A percentile compares a stretch with the other conserved stretches of the same genome.
Conservation (phyloP, 2,888 invertebrate genomes). For the Metalampra italica region DNA sequence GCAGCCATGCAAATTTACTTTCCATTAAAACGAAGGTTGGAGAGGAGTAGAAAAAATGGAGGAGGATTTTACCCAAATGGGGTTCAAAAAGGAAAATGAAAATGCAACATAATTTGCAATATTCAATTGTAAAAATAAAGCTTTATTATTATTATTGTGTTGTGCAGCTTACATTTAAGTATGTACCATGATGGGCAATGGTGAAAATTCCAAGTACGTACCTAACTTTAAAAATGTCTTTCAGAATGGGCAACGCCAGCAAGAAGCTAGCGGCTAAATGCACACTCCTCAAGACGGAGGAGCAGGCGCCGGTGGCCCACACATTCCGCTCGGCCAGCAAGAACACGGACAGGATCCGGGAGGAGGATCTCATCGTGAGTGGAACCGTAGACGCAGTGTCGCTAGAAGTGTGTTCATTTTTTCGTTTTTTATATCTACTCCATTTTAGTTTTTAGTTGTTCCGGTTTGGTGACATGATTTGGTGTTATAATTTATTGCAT, state of each 20-base stretch:
- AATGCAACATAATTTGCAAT: too few relatives aligned
- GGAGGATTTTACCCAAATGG: too few relatives aligned
- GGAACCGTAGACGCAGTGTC: conserved; percentile 66
- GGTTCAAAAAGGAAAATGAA: too few relatives aligned
- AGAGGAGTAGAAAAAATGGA: too few relatives aligned
- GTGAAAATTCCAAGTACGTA: too few relatives aligned
- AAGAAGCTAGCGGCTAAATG: conserved; percentile 82
- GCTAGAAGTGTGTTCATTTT: conserved; percentile 74
- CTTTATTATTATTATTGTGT: too few relatives aligned
- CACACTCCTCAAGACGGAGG: conserved; percentile 80
- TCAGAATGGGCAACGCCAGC: conserved; percentile 79
- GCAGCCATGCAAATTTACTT: too few relatives aligned
- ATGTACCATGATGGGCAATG: too few relatives aligned
- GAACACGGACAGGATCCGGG: conserved; percentile 81
- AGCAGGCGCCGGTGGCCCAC: conserved; percentile 80
- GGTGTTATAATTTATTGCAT: neutral
- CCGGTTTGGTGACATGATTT: conserved; percentile 30
- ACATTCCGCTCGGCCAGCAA: conserved; percentile 81
- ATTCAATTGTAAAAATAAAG: too few relatives aligned
- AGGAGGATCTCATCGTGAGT: conserved; percentile 83
- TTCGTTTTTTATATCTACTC: conserved; percentile 36
- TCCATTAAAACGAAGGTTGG: too few relatives aligned
- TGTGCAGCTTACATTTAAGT: too few relatives aligned
- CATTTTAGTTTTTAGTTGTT: conserved; percentile 22
- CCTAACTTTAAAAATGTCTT: neutral